A percentile compares a stretch with the other conserved stretches of the same genome.
phyloP scores from a whole-genome alignment of 2,113 vertebrate genomes.

The Nerophis ophidion region DNA sequence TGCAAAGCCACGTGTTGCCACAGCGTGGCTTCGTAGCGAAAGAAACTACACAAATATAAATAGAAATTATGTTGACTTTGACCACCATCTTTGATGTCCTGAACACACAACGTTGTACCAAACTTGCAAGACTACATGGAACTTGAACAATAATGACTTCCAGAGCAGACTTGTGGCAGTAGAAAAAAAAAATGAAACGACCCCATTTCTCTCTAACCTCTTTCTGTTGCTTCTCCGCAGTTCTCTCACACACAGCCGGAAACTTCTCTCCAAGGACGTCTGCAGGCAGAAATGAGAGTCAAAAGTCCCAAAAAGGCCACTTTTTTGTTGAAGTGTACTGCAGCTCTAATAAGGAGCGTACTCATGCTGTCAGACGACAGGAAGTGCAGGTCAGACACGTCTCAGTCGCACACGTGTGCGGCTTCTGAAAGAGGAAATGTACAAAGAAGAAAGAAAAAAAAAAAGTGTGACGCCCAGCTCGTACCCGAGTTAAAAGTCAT shows the following conservation, averaged over 20 bases:
- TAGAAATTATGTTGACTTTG: conserved; percentile 1
- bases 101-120: background rate
- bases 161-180: conserved; percentile 22
- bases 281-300: conserved; percentile 35
- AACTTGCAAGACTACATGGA: conserved; percentile 15
- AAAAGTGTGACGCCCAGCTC: conserved; percentile 9
- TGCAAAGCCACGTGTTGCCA: too few species aligned
- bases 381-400: conserved; percentile 44
- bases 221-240: conserved; percentile 3
- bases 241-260: conserved; percentile 40
- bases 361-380: conserved; percentile 52
- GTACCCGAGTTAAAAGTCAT: conserved; percentile 5
- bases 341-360: conserved; percentile 31
- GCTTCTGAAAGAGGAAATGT: conserved; percentile 47
- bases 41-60: background rate
- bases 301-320: conserved; percentile 14
- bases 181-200: background rate
- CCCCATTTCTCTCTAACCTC: conserved; percentile 11
- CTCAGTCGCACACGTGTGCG: conserved; percentile 1
- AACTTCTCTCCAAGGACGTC: conserved; percentile 15
- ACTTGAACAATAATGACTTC: conserved; percentile 52
- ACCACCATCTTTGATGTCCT: conserved; percentile 7
- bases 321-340: background rate
- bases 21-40: too few species aligned
- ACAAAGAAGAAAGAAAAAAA: background rate